These are phyloP conservation scores for Alaudala cheleensis DNA, from an alignment of 2,113 vertebrate species.

Conservation along the genomic window DNA sequence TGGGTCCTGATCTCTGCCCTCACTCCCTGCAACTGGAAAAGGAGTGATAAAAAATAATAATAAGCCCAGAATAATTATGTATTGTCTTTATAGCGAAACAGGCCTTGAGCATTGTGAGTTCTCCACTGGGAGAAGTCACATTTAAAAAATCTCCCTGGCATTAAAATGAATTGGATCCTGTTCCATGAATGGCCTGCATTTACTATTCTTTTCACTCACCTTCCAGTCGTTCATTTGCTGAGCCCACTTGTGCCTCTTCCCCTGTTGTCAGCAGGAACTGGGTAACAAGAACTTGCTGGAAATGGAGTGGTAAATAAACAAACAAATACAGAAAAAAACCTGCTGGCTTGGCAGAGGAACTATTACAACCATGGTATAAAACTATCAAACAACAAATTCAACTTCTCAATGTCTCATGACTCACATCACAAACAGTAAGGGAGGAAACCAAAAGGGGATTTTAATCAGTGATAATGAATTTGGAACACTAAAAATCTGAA, in stretches of 20 bases:
- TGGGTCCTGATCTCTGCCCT: not conserved
- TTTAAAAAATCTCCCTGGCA: constrained; percentile 33
- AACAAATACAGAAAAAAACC: not conserved
- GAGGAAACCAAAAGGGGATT: not conserved
- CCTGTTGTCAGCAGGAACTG: not conserved
- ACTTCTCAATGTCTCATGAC: not conserved
- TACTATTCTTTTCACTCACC: constrained; percentile 30
- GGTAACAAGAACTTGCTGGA: not conserved
- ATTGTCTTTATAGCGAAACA: constrained; percentile 5
- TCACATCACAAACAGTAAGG: not conserved
- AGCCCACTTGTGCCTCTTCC: not conserved
- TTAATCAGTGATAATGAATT: not conserved
- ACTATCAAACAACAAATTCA: not conserved
- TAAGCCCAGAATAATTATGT: constrained; percentile 10
- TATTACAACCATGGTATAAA: not conserved
- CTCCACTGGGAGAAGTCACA: constrained; percentile 9
- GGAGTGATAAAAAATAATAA: constrained; percentile 31
- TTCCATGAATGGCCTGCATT: constrained; percentile 39
- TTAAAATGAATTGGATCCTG: constrained; percentile 7
- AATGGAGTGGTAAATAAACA: not conserved
- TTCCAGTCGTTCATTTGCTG: not conserved
- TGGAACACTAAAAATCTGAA: no score
- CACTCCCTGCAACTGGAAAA: not conserved
- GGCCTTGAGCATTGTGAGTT: not conserved
- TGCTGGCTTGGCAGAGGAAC: not conserved